Conservation (phyloP, 2,888 invertebrate genomes). For the Drosophila barbarae region DNA sequence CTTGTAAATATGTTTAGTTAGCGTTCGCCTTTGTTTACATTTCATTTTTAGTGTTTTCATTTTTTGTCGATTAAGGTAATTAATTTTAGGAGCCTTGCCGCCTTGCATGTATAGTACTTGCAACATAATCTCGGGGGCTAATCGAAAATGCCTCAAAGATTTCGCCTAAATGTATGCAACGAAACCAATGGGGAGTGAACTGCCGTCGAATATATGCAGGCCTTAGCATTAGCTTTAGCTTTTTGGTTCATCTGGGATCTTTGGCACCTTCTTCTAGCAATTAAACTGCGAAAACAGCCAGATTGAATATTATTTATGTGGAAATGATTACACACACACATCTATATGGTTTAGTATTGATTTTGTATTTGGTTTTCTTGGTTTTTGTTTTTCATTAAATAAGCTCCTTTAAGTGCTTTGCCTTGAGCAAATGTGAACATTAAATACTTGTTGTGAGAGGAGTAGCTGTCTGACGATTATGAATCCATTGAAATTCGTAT, state of each 20-base stretch:
- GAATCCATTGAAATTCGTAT: conserved; percentile 76
- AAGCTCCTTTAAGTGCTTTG: conserved; percentile 64
- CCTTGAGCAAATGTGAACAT: conserved; percentile 69
- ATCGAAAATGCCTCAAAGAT: conserved; percentile 22
- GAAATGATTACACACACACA: conserved; percentile 34
- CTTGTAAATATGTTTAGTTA: conserved; percentile 67
- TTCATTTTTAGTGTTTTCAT: conserved; percentile 26
- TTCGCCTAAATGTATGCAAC: conserved; percentile 59
- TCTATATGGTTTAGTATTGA: conserved; percentile 39
- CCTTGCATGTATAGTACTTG: conserved; percentile 12
- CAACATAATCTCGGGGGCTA: conserved; percentile 32
- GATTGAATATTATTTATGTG: conserved; percentile 32
- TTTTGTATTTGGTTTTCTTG: conserved; percentile 39
- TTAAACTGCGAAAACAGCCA: conserved; percentile 61
- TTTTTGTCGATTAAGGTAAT: conserved; percentile 34
- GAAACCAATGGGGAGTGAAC: conserved; percentile 38
- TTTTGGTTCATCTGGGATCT: conserved; percentile 40
- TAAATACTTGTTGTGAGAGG: conserved; percentile 44
- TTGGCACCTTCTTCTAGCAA: conserved; percentile 57
- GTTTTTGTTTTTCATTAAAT: conserved; percentile 51
- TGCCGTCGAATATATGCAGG: conserved; percentile 6
- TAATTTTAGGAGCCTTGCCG: conserved; percentile 41
- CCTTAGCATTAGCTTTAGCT: conserved; percentile 11
- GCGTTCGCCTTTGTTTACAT: conserved; percentile 52
- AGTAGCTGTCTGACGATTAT: conserved; percentile 56